Conservation (phyloP, 2,888 invertebrate genomes). For the Eristalinus aeneus region DNA sequence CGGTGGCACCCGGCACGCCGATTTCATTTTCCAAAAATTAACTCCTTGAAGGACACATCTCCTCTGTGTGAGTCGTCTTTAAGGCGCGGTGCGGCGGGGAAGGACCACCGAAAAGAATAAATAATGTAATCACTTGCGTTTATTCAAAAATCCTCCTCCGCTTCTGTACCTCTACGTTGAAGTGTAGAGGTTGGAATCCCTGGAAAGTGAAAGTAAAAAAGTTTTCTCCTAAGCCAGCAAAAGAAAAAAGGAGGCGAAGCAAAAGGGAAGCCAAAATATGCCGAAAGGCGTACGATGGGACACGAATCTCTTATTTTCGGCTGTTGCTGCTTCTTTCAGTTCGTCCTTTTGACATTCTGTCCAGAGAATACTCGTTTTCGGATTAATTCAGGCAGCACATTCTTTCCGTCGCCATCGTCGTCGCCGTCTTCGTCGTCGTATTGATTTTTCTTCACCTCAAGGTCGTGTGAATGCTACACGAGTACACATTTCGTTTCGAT, state of each 20-base stretch:
- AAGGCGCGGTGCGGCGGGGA: neutral
- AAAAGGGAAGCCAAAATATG: neutral
- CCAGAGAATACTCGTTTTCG: neutral
- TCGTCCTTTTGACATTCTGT: constrained; percentile 16
- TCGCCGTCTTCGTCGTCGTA: neutral
- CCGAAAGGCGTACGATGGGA: neutral
- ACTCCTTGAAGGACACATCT: constrained; percentile 4
- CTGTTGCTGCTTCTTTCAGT: neutral
- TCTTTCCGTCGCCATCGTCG: neutral
- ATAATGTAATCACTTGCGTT: neutral
- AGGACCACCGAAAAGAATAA: neutral
- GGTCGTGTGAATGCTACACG: constrained; percentile 30
- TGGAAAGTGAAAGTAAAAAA: neutral
- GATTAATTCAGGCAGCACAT: neutral
- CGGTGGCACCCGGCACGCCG: neutral
- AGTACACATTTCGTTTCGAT: neutral
- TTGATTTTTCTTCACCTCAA: constrained; percentile 28
- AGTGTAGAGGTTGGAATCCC: neutral
- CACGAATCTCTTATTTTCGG: neutral
- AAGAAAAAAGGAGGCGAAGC: neutral
- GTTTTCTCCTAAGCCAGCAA: neutral
- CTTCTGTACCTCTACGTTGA: neutral
- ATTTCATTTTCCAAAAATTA: neutral
- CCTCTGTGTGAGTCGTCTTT: neutral
- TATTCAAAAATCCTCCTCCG: neutral